These are phyloP conservation scores for Seira ritae DNA, from an alignment of 2,888 invertebrate genomes.

Conservation along the genomic window DNA sequence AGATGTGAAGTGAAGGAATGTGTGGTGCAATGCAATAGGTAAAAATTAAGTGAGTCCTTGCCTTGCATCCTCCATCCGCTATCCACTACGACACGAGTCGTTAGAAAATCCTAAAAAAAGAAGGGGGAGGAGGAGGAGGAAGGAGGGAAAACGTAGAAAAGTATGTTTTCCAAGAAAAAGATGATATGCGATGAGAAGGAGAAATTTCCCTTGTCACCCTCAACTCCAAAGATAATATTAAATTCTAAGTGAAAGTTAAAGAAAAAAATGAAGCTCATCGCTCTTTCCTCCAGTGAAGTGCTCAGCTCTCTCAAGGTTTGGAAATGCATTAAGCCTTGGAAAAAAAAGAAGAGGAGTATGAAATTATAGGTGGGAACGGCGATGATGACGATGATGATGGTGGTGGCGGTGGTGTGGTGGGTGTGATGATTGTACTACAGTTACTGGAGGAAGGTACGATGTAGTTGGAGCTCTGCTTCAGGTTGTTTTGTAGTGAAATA, in stretches of 20 bases:
- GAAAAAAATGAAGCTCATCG: too few species aligned
- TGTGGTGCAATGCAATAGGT: neutral
- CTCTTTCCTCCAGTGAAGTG: too few species aligned
- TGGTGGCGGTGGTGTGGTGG: conserved; percentile 7
- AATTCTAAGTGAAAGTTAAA: too few species aligned
- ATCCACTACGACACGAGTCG: neutral
- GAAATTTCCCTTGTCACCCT: too few species aligned
- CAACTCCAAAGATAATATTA: too few species aligned
- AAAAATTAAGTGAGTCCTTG: too few species aligned
- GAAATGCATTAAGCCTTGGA: too few species aligned
- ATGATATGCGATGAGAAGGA: too few species aligned
- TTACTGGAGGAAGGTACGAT: conserved; percentile 35
- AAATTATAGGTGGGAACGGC: too few species aligned
- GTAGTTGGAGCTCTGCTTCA: conserved; percentile 30
- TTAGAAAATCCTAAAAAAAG: neutral
- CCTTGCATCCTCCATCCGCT: conserved; percentile 1
- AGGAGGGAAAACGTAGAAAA: neutral
- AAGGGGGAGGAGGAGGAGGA: neutral
- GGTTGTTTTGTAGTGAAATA: conserved; percentile 65
- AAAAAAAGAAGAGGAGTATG: too few species aligned
- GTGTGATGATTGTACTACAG: neutral
- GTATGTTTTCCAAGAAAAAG: too few species aligned
- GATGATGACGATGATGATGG: neutral
- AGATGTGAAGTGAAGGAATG: neutral
- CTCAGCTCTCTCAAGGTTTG: too few species aligned